Evolutionary conservation across 2,797 vertebrate genomes (phyloP), one percentile per base, ranked within the genome.

Genomic region (Eleutherodactylus coqui): DNA sequence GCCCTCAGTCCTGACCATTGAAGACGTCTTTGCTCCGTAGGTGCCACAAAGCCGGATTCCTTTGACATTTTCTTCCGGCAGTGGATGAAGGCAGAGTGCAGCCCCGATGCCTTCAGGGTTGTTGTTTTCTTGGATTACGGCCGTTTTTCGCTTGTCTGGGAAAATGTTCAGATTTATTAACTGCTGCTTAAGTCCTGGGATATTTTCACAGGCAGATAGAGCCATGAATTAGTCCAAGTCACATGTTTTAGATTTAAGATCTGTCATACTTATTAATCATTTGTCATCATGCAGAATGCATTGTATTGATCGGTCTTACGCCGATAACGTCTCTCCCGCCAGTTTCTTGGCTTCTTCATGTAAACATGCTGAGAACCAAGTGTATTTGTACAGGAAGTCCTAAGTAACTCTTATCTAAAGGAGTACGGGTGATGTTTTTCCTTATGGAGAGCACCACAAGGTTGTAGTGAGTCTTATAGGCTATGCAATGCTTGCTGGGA

Each of bases 91-190:
- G 29, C 27, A 10, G 27, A 51, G 8, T 21, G 47, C 75, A 34
- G 47, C 3, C 13, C 16, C 1, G 27, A 49, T 7, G 45, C 73
- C 51, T 75, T 43, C n/a, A 75, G n/a, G 34, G 11, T 75, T 75
- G n/a, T 62, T 62, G 47, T 51, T 53, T 76, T 75, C 11, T 53
- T 47, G 19, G 58, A 64, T 80, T 80, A 80, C 24, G 4, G 38
- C 38, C 16, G 6, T 62, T 79, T 64, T 32, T 32, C 24, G n/a
- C 58, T 62, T 64, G 78, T 64, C 53, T 80, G 78, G 58, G 78
- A 80, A 69, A 19, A 38, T n/a, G 32, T 24, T 82, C 79, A 82
- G 79, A 82, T 82, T 69, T 70, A 53, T 82, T 14, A 67, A 49
- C 32, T 49, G 79, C 45, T 64, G 64, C 36, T 79, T 43, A 58